Conservation (phyloP, 2,888 invertebrate species). For the Tribolium freemani region DNA sequence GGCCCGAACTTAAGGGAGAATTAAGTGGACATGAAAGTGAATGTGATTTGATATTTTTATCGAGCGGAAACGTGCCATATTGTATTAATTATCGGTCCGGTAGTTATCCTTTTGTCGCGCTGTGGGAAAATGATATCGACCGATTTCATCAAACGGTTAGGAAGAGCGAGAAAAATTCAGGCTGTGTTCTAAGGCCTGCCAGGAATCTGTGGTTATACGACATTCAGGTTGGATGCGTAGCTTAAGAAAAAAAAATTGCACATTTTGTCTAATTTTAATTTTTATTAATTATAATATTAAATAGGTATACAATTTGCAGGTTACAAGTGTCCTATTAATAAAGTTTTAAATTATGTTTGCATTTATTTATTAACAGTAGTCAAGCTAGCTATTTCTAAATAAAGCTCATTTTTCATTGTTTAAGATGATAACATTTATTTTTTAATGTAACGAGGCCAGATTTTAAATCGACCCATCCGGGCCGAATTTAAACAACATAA, state of each 20-base stretch:
- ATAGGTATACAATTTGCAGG: no score
- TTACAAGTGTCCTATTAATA: no score
- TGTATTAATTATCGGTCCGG: neutral
- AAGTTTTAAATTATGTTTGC: no score
- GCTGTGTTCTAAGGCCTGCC: neutral
- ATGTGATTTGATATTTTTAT: neutral
- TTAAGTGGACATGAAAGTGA: neutral
- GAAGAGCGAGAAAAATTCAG: neutral
- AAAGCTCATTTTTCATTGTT: no score
- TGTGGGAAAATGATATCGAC: neutral
- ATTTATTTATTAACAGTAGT: no score
- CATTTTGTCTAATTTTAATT: no score
- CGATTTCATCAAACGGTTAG: neutral
- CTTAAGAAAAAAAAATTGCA: neutral
- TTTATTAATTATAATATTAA: no score
- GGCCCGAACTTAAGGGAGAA: neutral
- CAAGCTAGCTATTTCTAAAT: no score
- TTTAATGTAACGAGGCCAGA: no score
- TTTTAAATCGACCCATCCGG: no score
- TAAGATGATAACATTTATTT: no score
- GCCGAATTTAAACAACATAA: no score
- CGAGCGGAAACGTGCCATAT: neutral
- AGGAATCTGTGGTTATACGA: neutral
- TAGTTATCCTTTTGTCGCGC: neutral
- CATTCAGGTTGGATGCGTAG: neutral